Base-by-base conservation (phyloP, 2,113 vertebrate species). In the Ictidomys tridecemlineatus region DNA sequence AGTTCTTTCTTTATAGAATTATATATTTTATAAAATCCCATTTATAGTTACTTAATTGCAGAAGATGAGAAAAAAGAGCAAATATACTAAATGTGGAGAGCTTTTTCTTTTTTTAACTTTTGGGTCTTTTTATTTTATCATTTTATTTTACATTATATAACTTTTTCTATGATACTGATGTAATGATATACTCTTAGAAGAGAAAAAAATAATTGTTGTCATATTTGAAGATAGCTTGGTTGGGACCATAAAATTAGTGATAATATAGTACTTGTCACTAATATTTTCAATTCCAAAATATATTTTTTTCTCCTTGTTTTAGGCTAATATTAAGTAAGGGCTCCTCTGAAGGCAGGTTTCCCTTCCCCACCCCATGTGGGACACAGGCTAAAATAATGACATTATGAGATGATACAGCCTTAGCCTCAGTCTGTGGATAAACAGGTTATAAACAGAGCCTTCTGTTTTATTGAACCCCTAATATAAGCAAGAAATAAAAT, bases 21-120 rank as follows among this genome's bases (percentile, higher is more conserved):
- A 93, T 80, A 39, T 69, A 91, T 39, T 94, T 67, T 86, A 65
- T 58, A 74, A 85, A 89, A 37, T 85, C n/a, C 48, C 85, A 39
- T 67, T 74, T 45, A n/a, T 74, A 91, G 65, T 51, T 82, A 96
- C 24, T 63, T 63, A 63, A 86, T 48, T 67, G 58, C 14, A 86
- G 14, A 16, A 7, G 9, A 28, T 82, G 53, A 30, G 73, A 13
- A 76, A 39, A 74, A 53, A 82, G 24, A 65, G 17, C 0, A 79
- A 82, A 63, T 63, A 63, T 7, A 11, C 9, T 63, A 5, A 11
- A 63, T 53, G 24, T 4, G 32, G 53, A 89, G 4, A 90, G 65
- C 28, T 78, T 67, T 85, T 14, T 63, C 61, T 63, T 63, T 63
- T 28, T 28, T 28, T 63, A 28, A 63, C 22, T 63, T 63, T 63